Evolutionary conservation across 2,888 invertebrate genomes (phyloP), one percentile per base, ranked within the genome.

Genomic region (Apodemia duryi): DNA sequence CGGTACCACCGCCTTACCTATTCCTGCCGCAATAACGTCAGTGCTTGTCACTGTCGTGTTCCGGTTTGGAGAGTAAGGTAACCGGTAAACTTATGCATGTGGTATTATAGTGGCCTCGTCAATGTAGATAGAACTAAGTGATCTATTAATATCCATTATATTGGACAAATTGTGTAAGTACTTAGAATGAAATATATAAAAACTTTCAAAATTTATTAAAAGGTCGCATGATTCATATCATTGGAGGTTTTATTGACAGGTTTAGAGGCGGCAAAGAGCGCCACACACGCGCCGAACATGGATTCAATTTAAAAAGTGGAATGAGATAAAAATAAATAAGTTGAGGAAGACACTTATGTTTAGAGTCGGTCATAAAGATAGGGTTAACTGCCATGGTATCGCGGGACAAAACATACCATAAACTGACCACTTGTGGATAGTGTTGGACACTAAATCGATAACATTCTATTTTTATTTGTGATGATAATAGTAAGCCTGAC

Each of bases 261-360:
- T 89, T 88, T 86, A 89, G 84, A 83, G 81, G 79, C 78, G 79
- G 71, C 77, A 77, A 75, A 78, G 77, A 81, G 83, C 82, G 81
- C 90, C 89, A 89, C 90, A 89, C 90, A 88, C 90, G 84, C 82
- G 85, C 88, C 89, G 86, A 83, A 77, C 81, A 76, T 78, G 85
- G 84, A 87, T 88, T 90, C 90, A 91, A 90, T 91, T 91, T 90
- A 89, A 91, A 90, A 89, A 87, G 83, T 84, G 84, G 85, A 90
- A 90, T 89, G 89, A 88, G 88, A 90, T 88, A 88, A 91, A 88
- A 89, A 91, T 90, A 91, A 91, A 91, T 90, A 91, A 90, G 88
- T 86, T 86, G 79, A 79, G 83, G 85, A 83, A 89, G 90, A 91
- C 91, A 89, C 91, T 90, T 89, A 91, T 89, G 91, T 90, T 90